These are phyloP conservation scores for Drosophila silvestris DNA, from an alignment of 2,888 invertebrate species.

Conservation along the genomic window DNA sequence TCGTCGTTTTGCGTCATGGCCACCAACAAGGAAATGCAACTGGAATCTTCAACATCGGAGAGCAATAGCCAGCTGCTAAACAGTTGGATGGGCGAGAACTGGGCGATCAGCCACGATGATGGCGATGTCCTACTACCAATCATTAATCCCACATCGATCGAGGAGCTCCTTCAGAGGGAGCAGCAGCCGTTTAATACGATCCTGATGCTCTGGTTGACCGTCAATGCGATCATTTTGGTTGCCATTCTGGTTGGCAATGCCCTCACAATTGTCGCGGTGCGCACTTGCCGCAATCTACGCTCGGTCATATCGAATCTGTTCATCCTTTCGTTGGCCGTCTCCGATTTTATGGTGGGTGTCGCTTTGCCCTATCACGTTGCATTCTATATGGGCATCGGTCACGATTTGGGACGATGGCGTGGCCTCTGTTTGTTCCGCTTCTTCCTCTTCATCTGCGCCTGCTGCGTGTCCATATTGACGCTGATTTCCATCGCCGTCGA, in stretches of 20 bases:
- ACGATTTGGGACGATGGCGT: slow-evolving; percentile 87
- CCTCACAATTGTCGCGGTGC: slow-evolving; percentile 91
- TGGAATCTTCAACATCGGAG: slow-evolving; percentile 11
- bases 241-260: slow-evolving; percentile 91
- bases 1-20: slow-evolving; percentile 23
- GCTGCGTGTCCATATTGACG: slow-evolving; percentile 92
- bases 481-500: slow-evolving; percentile 92
- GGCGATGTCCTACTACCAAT: neutral
- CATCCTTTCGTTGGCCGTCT: slow-evolving; percentile 91
- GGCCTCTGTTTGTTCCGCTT: slow-evolving; percentile 90
- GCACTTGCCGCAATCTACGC: slow-evolving; percentile 89
- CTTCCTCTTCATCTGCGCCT: slow-evolving; percentile 91
- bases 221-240: slow-evolving; percentile 89
- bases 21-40: slow-evolving; percentile 25
- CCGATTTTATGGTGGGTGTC: slow-evolving; percentile 92
- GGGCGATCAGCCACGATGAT: neutral
- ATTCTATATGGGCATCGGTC: slow-evolving; percentile 89
- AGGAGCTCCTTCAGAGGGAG: neutral
- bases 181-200: slow-evolving; percentile 39
- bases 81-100: slow-evolving; percentile 19
- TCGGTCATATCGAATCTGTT: slow-evolving; percentile 91
- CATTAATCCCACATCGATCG: slow-evolving; percentile 12
- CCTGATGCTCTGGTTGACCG: slow-evolving; percentile 87
- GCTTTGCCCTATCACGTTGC: slow-evolving; percentile 92
- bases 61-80: slow-evolving; percentile 15